These are phyloP conservation scores for Xylota segnis DNA, from an alignment of 2,888 invertebrate species.

Conservation along the genomic window DNA sequence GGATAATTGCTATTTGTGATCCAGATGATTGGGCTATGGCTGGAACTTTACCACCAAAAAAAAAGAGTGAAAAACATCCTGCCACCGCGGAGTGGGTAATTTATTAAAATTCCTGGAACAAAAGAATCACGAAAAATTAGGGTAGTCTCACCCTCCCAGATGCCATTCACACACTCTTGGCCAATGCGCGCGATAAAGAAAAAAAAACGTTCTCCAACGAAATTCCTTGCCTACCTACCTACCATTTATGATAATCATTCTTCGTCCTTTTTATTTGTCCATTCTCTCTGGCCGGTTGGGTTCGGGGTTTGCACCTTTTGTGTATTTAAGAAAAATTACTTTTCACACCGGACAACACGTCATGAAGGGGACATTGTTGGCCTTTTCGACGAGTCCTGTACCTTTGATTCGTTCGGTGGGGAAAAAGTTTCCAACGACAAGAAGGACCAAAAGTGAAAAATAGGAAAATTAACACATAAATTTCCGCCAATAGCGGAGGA, in stretches of 20 bases:
- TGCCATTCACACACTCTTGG: conserved; percentile 76
- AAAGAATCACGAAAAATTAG: conserved; percentile 67
- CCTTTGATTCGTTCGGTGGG: conserved; percentile 56
- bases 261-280: conserved; percentile 65
- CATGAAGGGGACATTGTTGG: conserved; percentile 49
- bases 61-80: conserved; percentile 34
- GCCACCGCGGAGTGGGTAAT: conserved; percentile 51
- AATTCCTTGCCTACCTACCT: conserved; percentile 50
- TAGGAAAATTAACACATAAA: conserved; percentile 84
- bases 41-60: conserved; percentile 22
- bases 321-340: conserved; percentile 78
- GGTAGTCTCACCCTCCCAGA: conserved; percentile 30
- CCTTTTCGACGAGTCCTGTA: conserved; percentile 45
- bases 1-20: conserved; percentile 77
- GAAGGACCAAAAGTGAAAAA: conserved; percentile 68
- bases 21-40: conserved; percentile 76
- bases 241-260: conserved; percentile 76
- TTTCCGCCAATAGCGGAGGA: conserved; percentile 78
- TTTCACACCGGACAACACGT: conserved; percentile 75
- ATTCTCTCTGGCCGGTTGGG: conserved; percentile 44
- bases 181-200: conserved; percentile 52
- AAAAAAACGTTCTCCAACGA: conserved; percentile 5
- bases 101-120: conserved; percentile 78
- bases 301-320: conserved; percentile 79
- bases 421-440: conserved; percentile 65